These are phyloP conservation scores for Pogonomyrmex barbatus DNA, from an alignment of 1,140 invertebrate genomes.

Conservation along the genomic window DNA sequence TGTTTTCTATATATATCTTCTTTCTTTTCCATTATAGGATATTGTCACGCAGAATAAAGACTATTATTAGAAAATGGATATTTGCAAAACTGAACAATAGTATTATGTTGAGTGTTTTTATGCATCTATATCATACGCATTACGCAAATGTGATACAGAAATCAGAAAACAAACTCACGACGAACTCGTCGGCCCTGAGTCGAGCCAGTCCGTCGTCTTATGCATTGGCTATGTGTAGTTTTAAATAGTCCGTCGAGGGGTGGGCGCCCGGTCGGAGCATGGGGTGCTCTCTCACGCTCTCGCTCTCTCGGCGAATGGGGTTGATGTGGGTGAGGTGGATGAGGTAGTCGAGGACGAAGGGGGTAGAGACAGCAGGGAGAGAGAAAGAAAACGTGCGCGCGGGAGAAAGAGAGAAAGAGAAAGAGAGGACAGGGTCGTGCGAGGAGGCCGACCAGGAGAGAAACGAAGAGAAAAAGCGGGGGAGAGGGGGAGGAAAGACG, in stretches of 20 bases:
- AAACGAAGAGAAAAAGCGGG: constrained; percentile 62
- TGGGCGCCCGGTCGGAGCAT: constrained; percentile 68
- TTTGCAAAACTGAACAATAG: neutral
- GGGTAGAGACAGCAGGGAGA: constrained; percentile 41
- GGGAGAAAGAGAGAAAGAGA: constrained; percentile 50
- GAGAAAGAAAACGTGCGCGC: neutral
- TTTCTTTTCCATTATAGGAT: neutral
- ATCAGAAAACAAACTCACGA: constrained; percentile 56
- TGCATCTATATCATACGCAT: constrained; percentile 68
- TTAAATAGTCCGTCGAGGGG: constrained; percentile 84
- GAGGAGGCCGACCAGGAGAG: constrained; percentile 60
- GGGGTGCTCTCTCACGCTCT: constrained; percentile 68
- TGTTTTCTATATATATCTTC: neutral
- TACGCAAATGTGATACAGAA: constrained; percentile 63
- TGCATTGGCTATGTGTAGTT: constrained; percentile 81
- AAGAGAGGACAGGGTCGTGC: constrained; percentile 59
- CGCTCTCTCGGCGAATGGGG: constrained; percentile 69
- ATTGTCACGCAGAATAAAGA: neutral
- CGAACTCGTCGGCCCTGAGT: constrained; percentile 80
- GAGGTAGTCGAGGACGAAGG: constrained; percentile 73
- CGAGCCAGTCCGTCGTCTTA: constrained; percentile 63
- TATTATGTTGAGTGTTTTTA: neutral
- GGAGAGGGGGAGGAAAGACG: constrained; percentile 67
- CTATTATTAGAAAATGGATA: constrained; percentile 7
- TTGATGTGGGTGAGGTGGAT: constrained; percentile 79